Evolutionary conservation across 2,888 invertebrate species (phyloP), one percentile per base, ranked within the genome.

Genomic region (Lysandra coridon): DNA sequence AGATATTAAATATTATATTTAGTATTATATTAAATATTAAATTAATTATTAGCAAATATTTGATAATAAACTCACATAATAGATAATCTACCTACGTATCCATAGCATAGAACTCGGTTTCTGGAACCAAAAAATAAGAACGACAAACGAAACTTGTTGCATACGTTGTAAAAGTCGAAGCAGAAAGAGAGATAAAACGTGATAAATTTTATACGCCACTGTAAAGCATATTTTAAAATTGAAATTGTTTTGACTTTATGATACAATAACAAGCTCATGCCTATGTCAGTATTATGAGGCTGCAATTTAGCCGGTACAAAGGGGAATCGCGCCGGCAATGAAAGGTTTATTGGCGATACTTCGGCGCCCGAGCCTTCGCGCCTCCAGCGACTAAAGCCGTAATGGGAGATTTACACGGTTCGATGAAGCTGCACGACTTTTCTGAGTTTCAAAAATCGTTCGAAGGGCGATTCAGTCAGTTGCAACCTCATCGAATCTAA

Each of bases 281-380:
- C 60, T 78, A 73, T 79, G 74, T 79, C 79, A 78, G 73, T 73
- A 78, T 80, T 69, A 44, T 75, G 80, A 75, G 79, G 78, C 75
- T 73, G 62, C 79, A 77, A 80, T 80, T 64, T 77, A 74, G 78
- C 44, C 74, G 80, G 83, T 83, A 84, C 84, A 84, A 85, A 84
- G 83, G 83, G 80, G 82, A 82, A 82, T 83, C 83, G 80, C 82
- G 80, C 79, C 44, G 81, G 85, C 85, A 86, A 87, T 90, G 87
- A 89, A 89, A 88, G 85, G 85, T 91, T 91, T 91, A 91, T 90
- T 86, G 86, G 84, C 83, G 87, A 86, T 84, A 80, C 82, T 82
- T 78, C 78, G 81, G 81, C 84, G 83, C 81, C 81, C 82, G 80
- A 80, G 62, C 83, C 81, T 87, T 89, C 86, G 86, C 88, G 86